Evolutionary conservation across 2,113 vertebrate genomes (phyloP), one percentile per base, ranked within the genome.

Genomic region (Cryptomyrus ogoouensis): DNA sequence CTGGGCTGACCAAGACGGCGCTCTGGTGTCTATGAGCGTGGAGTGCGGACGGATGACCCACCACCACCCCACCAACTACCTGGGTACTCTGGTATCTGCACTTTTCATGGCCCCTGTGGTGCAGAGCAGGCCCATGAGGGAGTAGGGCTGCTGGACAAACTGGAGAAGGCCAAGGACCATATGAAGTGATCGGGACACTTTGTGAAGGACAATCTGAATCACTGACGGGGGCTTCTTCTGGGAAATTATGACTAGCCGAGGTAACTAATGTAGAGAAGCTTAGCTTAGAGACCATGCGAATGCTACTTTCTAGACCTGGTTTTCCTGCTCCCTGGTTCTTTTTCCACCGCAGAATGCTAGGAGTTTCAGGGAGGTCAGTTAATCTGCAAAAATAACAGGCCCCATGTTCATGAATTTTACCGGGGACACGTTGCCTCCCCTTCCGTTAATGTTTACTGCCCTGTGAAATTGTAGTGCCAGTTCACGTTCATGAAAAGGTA

Each of bases 31-130:
- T 53, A 3, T 53, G 15, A 53, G 50, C 3, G 4, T 4, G 15
- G 50, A 53, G 50, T 53, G 50, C 15, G 4, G 50, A 53, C 0
- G 15, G 15, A 17, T 53, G 3, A 17, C 15, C 15, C 50, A 53
- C 17, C 15, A 53, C 50, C 52, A 53, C 17, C 15, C 52, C 52
- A 53, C 52, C 5, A 5, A 19, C 15, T 53, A 19, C 17, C 17
- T 53, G 52, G 15, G 17, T 19, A 53, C 95, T 52, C 88, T 97
- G 44, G 94, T 89, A 1, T 95, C 96, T 0, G 96, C 97, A 3
- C 95, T 97, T 52, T 97, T 97, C 90, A 94, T 96, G 0, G 93
- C 96, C 0, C 96, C 95, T 0, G 96, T 97, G 0, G 93, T 97
- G 84, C 95, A 94, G 0, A 10, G 90, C 0, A 92, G 92, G 62